phyloP scores from a whole-genome alignment of 35 echinoderm and acorn worm species.

The Lytechinus pictus region DNA sequence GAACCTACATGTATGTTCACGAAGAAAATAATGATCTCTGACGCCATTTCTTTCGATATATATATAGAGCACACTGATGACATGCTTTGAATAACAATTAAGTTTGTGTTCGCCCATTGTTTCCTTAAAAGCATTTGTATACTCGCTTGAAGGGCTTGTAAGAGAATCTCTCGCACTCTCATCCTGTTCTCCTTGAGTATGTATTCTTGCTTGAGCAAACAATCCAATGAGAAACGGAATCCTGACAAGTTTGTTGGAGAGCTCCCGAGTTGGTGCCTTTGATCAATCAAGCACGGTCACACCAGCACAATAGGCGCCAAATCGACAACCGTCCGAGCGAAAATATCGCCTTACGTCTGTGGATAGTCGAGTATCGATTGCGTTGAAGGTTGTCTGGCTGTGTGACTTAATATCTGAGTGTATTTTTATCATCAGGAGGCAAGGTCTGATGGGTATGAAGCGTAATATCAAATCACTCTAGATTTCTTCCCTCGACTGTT shows the following conservation, averaged over 20 bases:
- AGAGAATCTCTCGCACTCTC: background rate
- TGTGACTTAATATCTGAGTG: background rate
- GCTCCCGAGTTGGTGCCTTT: background rate
- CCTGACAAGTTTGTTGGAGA: background rate
- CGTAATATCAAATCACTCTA: background rate
- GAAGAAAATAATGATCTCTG: background rate
- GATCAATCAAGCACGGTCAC: no score
- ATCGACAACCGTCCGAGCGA: no score
- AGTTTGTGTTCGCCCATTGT: background rate
- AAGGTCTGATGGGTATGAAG: background rate
- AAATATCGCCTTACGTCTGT: no score
- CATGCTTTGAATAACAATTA: background rate
- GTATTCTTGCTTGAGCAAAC: background rate
- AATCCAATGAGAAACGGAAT: conserved; percentile 11
- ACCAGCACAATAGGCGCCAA: no score
- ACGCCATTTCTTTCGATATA: background rate
- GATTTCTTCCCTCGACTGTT: background rate
- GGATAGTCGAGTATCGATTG: no score
- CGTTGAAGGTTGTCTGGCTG: no score
- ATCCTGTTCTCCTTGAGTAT: background rate
- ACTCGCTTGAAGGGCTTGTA: conserved; percentile 8
- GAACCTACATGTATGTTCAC: background rate
- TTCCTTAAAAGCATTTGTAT: background rate
- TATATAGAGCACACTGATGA: background rate
- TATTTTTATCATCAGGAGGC: background rate